phyloP scores from a whole-genome alignment of 2,113 vertebrate species.

The Microtus pennsylvanicus region DNA sequence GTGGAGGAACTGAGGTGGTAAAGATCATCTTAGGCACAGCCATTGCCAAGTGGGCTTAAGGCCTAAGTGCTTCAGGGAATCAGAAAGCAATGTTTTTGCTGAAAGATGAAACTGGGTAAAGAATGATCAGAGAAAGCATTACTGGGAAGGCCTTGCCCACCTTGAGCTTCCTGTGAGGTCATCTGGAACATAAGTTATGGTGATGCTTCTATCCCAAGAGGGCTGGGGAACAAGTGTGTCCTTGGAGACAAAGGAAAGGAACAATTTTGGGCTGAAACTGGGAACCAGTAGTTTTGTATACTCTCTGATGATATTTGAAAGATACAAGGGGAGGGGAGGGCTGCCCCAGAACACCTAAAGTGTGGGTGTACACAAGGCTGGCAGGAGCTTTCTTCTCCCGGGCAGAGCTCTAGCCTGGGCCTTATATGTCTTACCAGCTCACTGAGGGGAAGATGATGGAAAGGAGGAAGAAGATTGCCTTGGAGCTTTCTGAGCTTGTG shows the following conservation, averaged over 20 bases:
- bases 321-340: neutral
- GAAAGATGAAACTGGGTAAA: neutral
- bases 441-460: conserved; percentile 99
- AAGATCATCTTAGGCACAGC: neutral
- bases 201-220: neutral
- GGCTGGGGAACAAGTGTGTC: neutral
- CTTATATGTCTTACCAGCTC: conserved; percentile 86
- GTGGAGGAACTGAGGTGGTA: rapidly evolving
- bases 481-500: conserved; percentile 97
- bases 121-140: neutral
- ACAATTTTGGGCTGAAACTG: neutral
- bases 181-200: neutral
- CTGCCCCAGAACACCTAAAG: neutral
- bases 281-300: neutral
- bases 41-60: neutral
- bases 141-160: neutral
- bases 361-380: neutral
- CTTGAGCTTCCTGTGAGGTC: neutral
- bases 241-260: neutral
- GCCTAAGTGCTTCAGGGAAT: neutral
- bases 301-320: neutral
- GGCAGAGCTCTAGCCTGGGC: neutral
- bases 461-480: conserved; percentile 97
- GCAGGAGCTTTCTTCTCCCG: neutral
- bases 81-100: neutral